These are phyloP conservation scores for Psilanteris sp. DNA, from an alignment of 1,140 invertebrate species.

Conservation along the genomic window DNA sequence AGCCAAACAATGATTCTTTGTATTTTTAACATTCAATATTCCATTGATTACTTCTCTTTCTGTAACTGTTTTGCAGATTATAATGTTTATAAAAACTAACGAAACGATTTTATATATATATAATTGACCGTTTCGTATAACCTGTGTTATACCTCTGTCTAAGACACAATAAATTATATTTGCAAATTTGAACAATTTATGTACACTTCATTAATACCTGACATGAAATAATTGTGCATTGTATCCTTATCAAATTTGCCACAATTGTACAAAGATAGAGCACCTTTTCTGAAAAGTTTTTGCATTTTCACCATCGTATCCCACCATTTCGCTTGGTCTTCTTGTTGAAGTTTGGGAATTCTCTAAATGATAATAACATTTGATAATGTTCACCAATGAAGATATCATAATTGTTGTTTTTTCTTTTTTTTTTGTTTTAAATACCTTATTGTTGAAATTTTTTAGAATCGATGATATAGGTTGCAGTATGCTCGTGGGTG, in stretches of 20 bases:
- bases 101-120: too few relatives aligned
- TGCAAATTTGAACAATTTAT: too few relatives aligned
- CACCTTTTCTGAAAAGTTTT: slow-evolving; percentile 94
- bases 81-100: slow-evolving; percentile 15
- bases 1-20: slow-evolving; percentile 97
- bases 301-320: slow-evolving; percentile 97
- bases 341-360: slow-evolving; percentile 96
- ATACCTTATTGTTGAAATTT: slow-evolving; percentile 98
- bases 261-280: slow-evolving; percentile 89
- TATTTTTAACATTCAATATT: slow-evolving; percentile 95
- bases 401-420: too few relatives aligned
- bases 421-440: too few relatives aligned
- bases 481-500: slow-evolving; percentile 94
- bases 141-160: too few relatives aligned
- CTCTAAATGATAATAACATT: slow-evolving; percentile 82
- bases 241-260: slow-evolving; percentile 94
- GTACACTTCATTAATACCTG: too few relatives aligned
- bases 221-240: slow-evolving; percentile 99
- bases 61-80: slow-evolving; percentile 86
- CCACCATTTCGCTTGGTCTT: slow-evolving; percentile 98
- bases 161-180: too few relatives aligned
- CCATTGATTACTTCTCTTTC: slow-evolving; percentile 98
- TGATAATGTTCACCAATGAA: too few relatives aligned
- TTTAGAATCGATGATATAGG: slow-evolving; percentile 98
- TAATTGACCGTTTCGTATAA: too few relatives aligned